These are phyloP conservation scores for Scyliorhinus canicula DNA, from an alignment of 2,797 vertebrate genomes.

Conservation along the genomic window DNA sequence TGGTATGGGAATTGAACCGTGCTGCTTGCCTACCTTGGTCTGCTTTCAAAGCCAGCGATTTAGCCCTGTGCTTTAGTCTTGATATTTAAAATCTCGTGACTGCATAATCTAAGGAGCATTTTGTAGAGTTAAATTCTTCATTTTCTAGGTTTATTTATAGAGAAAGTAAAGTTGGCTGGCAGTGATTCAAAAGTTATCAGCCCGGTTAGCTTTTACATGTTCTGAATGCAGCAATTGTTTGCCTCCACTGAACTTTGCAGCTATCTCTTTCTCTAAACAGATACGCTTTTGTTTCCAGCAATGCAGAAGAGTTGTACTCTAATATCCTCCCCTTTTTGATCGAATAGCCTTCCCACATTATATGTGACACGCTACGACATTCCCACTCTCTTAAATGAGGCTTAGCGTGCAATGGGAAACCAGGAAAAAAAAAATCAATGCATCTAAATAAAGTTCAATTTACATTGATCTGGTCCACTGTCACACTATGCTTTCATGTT, in stretches of 20 bases:
- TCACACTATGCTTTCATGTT: not conserved
- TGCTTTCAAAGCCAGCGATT: no score
- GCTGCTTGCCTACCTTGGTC: no score
- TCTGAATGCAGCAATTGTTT: constrained; percentile 28
- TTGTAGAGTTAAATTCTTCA: not conserved
- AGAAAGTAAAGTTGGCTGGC: not conserved
- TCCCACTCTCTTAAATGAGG: not conserved
- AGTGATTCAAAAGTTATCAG: not conserved
- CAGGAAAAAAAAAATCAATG: not conserved
- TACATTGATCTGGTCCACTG: not conserved
- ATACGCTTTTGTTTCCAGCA: not conserved
- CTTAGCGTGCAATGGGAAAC: not conserved
- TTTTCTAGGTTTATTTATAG: not conserved
- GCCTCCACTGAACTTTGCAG: not conserved
- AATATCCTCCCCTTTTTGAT: not conserved
- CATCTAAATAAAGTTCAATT: not conserved
- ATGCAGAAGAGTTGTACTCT: not conserved
- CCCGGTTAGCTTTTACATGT: not conserved
- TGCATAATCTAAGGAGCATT: not conserved
- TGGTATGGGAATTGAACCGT: no score
- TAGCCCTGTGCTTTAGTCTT: no score
- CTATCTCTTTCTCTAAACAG: not conserved
- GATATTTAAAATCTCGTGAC: not conserved
- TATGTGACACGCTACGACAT: not conserved
- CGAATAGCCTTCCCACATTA: not conserved